phyloP scores from a whole-genome alignment of 2,797 vertebrate genomes.

The Cirrhinus mrigala region DNA sequence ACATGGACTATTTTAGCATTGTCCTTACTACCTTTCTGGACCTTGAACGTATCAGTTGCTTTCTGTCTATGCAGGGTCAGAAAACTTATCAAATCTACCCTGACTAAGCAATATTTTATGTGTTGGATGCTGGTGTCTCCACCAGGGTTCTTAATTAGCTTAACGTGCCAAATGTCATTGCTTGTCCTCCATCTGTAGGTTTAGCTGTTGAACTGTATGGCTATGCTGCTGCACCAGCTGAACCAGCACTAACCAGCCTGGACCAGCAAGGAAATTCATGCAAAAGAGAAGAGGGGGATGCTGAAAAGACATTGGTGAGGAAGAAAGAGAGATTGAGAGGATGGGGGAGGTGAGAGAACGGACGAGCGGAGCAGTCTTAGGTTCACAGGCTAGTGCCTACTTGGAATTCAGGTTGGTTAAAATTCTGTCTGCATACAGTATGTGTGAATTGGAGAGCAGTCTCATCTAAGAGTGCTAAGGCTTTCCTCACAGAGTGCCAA shows the following conservation, averaged over 20 bases:
- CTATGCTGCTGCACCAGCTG: background rate
- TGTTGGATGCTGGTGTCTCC: background rate
- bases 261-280: conserved; percentile 9
- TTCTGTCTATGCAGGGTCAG: too few species aligned
- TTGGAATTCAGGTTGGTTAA: conserved; percentile 54
- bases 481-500: conserved; percentile 42
- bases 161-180: background rate
- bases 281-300: background rate
- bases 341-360: conserved; percentile 22
- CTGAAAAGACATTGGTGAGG: conserved; percentile 64
- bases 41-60: too few species aligned
- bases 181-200: background rate
- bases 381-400: conserved; percentile 28
- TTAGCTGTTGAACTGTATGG: background rate
- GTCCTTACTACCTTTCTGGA: too few species aligned
- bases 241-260: conserved; percentile 18
- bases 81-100: background rate
- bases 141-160: background rate
- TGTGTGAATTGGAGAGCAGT: conserved; percentile 51
- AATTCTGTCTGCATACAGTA: conserved; percentile 54
- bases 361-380: background rate
- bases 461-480: conserved; percentile 49
- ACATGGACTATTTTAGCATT: too few species aligned
- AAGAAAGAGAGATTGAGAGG: conserved; percentile 23
- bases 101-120: background rate